Conservation (phyloP, 2,888 invertebrate genomes). For the Acrobasis suavella region DNA sequence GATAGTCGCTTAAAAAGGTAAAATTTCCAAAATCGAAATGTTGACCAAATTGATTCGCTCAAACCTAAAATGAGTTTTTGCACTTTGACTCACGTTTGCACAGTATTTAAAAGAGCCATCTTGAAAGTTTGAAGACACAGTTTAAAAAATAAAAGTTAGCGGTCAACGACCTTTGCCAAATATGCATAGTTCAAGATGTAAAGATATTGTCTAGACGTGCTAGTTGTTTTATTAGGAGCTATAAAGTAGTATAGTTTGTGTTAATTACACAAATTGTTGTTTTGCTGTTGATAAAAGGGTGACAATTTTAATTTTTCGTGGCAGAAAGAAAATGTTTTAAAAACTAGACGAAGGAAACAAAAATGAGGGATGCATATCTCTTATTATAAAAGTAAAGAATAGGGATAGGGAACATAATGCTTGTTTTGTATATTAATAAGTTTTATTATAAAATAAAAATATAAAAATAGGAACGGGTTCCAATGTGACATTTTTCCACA, state of each 20-base stretch:
- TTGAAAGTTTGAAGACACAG: background rate
- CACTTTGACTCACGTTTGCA: background rate
- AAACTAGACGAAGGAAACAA: background rate
- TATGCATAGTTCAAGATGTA: slow-evolving; percentile 15
- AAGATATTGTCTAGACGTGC: slow-evolving; percentile 22
- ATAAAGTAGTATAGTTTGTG: slow-evolving; percentile 2
- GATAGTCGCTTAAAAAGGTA: too few relatives aligned
- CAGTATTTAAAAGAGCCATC: background rate
- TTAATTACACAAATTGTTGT: background rate
- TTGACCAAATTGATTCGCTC: too few relatives aligned
- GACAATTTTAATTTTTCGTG: background rate
- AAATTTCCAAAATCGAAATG: too few relatives aligned
- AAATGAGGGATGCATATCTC: too few relatives aligned
- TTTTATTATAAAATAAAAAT: background rate
- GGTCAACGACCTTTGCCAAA: slow-evolving; percentile 19
- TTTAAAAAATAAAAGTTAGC: slow-evolving; percentile 5
- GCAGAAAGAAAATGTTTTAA: background rate
- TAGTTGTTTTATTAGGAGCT: slow-evolving; percentile 3
- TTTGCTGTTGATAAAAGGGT: background rate
- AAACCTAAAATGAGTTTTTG: background rate
- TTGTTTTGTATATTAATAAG: background rate
- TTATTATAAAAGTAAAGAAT: too few relatives aligned
- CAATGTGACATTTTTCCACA: background rate
- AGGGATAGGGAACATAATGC: background rate
- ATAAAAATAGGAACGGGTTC: background rate